These are phyloP conservation scores for Orius laevigatus DNA, from an alignment of 1,140 invertebrate genomes.

Conservation along the genomic window DNA sequence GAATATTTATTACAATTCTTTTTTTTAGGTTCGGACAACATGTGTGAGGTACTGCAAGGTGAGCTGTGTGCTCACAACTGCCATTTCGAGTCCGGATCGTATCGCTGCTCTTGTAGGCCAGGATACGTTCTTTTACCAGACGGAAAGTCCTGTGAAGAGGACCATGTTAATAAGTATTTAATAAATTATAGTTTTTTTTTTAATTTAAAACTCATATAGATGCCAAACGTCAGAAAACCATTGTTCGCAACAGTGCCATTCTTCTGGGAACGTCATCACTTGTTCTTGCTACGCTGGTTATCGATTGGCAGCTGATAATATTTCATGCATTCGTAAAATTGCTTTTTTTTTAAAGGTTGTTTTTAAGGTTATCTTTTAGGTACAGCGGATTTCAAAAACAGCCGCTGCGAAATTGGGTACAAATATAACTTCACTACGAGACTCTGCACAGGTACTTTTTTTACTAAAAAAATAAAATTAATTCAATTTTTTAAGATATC, in stretches of 20 bases:
- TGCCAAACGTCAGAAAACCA: constrained; percentile 28
- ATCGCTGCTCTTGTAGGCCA: constrained; percentile 50
- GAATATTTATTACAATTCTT: not conserved
- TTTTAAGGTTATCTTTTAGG: not conserved
- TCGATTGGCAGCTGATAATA: constrained; percentile 29
- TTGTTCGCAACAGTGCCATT: constrained; percentile 36
- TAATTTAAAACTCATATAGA: too few relatives aligned
- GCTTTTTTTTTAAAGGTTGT: not conserved
- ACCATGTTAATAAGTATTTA: constrained; percentile 8
- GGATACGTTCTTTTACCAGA: constrained; percentile 52
- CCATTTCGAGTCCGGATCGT: constrained; percentile 43
- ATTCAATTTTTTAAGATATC: too few relatives aligned
- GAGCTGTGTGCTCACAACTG: constrained; percentile 59
- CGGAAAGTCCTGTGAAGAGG: constrained; percentile 38
- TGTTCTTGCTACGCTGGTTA: constrained; percentile 38
- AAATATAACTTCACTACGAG: too few relatives aligned
- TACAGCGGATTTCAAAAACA: too few relatives aligned
- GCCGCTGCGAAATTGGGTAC: too few relatives aligned
- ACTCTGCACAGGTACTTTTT: too few relatives aligned
- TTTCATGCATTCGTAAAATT: constrained; percentile 26
- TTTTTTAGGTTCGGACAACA: constrained; percentile 17
- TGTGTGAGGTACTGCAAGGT: constrained; percentile 45
- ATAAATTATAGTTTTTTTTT: too few relatives aligned
- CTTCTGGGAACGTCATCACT: constrained; percentile 29
- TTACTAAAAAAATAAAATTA: too few relatives aligned